Evolutionary conservation across 2,797 vertebrate genomes (phyloP), one percentile per base, ranked within the genome.

Genomic region (Gobio occitaniae): DNA sequence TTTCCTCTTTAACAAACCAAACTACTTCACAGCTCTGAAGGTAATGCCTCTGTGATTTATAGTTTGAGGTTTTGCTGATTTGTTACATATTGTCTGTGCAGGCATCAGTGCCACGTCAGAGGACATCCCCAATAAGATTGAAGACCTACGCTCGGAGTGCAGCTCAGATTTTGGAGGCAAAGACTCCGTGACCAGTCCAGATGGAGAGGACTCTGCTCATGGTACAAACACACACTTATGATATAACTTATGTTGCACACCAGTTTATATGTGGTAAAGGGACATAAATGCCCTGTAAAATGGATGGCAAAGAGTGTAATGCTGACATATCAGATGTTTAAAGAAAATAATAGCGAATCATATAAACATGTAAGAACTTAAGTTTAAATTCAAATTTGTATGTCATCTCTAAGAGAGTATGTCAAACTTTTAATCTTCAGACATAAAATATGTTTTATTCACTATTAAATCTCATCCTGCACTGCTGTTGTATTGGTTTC

Each of bases 81-180:
- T 72, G 44, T 65, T 84, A 21, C 50, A 16, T 80, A 5, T 56
- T 84, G 69, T 50, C 59, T 80, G 61, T 78, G 52, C 90, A 99
- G 98, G 98, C 90, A 97, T 99, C 90, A 99, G 98, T 88, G 97
- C 97, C 56, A 99, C 98, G n/a, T 99, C 98, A 48, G 98, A 99
- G 94, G 98, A 99, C 92, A 99, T 99, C 92, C 98, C 98, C 16
- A 99, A 99, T 94, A 99, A 99, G 92, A 98, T 96, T 11, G 98
- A 99, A 93, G 98, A 99, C 93, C 93, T 99, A 87, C 95, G 98
- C 81, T 99, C 98, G 2, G 98, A 99, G 91, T 99, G 98, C 92
- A 99, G 98, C 93, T 99, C 98, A 65, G 98, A 99, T 91, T 99
- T 99, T 16, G 98, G 98, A 61, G 98, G 98, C 89, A 99, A 99